Conservation (phyloP, 2,888 invertebrate genomes). For the Tinea pellionella region DNA sequence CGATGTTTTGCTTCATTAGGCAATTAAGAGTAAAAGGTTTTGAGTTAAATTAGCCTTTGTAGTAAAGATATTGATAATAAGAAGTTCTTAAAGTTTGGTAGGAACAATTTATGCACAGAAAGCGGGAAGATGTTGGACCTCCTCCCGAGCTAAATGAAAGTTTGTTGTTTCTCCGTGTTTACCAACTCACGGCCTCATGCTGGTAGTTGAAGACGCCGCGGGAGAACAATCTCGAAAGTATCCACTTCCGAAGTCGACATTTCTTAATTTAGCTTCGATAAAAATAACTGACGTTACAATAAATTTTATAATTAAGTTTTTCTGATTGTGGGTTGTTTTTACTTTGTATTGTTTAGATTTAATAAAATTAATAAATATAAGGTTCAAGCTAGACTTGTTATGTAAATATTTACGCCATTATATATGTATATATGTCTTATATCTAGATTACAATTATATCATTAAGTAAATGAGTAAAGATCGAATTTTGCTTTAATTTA, state of each 20-base stretch:
- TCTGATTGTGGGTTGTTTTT: background rate
- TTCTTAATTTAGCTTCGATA: background rate
- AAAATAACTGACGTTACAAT: background rate
- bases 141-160: constrained; percentile 24
- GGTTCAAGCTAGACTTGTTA: too few relatives aligned
- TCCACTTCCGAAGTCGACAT: background rate
- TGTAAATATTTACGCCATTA: too few relatives aligned
- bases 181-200: background rate
- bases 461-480: background rate
- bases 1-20: background rate
- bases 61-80: background rate
- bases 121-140: constrained; percentile 20
- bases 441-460: too few relatives aligned
- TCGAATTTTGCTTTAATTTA: too few relatives aligned
- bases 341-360: background rate
- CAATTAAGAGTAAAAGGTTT: background rate
- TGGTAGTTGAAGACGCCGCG: background rate
- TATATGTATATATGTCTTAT: too few relatives aligned
- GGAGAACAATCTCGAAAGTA: background rate
- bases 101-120: constrained; percentile 5
- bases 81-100: background rate
- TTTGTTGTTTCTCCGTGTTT: constrained; percentile 9
- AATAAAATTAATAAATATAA: too few relatives aligned
- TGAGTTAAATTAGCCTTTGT: background rate
- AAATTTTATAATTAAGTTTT: background rate